A percentile compares a stretch with the other conserved stretches of the same genome.
phyloP scores from a whole-genome alignment of 2,888 invertebrate species.

The Nudaria mundana region DNA sequence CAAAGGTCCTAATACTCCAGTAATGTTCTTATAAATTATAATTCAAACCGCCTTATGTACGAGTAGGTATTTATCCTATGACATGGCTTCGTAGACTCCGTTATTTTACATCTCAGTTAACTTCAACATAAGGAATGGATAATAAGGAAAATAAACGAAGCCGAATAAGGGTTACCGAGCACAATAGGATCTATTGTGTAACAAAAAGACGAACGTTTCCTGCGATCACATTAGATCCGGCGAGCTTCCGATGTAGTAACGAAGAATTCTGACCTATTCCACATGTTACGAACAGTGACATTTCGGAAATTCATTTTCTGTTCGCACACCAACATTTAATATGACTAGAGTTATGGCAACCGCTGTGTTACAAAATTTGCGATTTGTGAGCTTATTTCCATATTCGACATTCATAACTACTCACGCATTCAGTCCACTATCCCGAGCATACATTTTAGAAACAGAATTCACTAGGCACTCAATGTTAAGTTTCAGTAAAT shows the following conservation, averaged over 20 bases:
- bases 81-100: no score
- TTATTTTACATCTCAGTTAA: conserved; percentile 3
- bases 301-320: conserved; percentile 44
- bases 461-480: no score
- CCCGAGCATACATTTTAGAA: no score
- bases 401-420: no score
- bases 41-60: no score
- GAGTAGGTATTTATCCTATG: no score
- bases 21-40: no score
- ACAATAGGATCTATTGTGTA: conserved; percentile 8
- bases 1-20: no score
- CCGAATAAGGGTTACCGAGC: conserved; percentile 4
- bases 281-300: conserved; percentile 36
- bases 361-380: conserved; percentile 12
- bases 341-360: conserved; percentile 9
- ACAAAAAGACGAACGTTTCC: conserved; percentile 2
- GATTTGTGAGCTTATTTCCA: no score
- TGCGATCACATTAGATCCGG: conserved; percentile 14
- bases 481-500: no score
- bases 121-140: conserved; percentile 1
- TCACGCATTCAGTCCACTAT: no score
- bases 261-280: conserved; percentile 17
- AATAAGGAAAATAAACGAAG: conserved; percentile 11
- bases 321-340: conserved; percentile 18
- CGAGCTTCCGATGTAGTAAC: conserved; percentile 13